Evolutionary conservation across 2,797 vertebrate genomes (phyloP), one percentile per base, ranked within the genome.

Genomic region (Alfaro cultratus): DNA sequence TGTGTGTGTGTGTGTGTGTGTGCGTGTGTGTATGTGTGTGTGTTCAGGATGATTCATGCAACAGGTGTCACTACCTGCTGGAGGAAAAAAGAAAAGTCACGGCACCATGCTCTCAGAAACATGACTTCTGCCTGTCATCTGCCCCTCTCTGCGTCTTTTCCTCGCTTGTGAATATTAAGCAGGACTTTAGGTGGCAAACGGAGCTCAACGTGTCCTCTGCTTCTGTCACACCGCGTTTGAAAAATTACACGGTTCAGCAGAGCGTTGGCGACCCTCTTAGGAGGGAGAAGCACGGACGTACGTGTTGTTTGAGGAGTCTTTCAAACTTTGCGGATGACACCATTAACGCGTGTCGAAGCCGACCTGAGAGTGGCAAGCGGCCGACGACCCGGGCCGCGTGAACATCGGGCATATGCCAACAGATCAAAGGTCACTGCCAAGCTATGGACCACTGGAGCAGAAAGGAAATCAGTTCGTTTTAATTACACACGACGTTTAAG

Each of bases 211-310:
- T 79, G 87, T 76, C 81, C 88, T 87, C 76, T 84, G 71, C 77
- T 72, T 85, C 86, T 89, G 87, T 87, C 86, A 96, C 74, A 79
- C 82, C 85, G 85, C 57, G 64, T 74, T 79, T 90, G 90, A 86
- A 88, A 89, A 90, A 92, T 91, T 31, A 86, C 62, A 83, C 51
- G 82, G 78, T 88, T 88, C 89, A 87, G 80, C 75, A 73, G 85
- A 91, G 86, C 78, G 71, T 83, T 80, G 83, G 73, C 90, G 85
- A 91, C 88, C 90, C 84, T 91, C 89, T 87, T 11, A 77, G 75
- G 68, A 77, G 75, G 68, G 74, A 70, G 79, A 76, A 77, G 84
- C 51, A 36, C 34, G 60, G 57, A 79, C 71, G 81, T 85, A 79
- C 77, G 55, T 84, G 85, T 57, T 80, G 81, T 84, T 81, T 31